Evolutionary conservation across 1,140 invertebrate genomes (phyloP).

Genomic region (Drosophila orosa): DNA sequence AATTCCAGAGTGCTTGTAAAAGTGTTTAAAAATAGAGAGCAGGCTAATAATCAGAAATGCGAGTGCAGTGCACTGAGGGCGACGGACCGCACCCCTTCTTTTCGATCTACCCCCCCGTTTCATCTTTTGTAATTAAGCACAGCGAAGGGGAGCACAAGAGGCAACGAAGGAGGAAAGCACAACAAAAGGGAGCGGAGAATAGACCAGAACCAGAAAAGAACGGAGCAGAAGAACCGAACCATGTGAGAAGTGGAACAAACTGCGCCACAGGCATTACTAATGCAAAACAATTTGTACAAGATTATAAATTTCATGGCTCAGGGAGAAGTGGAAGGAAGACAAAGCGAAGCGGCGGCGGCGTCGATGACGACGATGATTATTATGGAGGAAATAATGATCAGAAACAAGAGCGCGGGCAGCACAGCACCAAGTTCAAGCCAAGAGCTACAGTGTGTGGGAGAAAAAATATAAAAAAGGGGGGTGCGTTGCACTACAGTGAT

Average conservation of each 20-base stretch:
- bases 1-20: conserved; percentile 73
- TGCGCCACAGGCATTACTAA: conserved; percentile 68
- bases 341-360: conserved; percentile 35
- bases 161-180: conserved; percentile 7
- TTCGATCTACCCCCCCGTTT: too few relatives aligned
- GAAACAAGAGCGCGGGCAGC: conserved; percentile 37
- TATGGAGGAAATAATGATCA: conserved; percentile 40
- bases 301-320: conserved; percentile 74
- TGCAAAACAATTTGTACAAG: conserved; percentile 72
- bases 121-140: conserved; percentile 52
- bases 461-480: conserved; percentile 7
- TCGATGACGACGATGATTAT: conserved; percentile 43
- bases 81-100: conserved; percentile 16
- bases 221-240: conserved; percentile 25
- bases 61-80: conserved; percentile 61
- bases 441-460: conserved; percentile 26
- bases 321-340: conserved; percentile 41
- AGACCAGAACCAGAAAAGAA: conserved; percentile 8
- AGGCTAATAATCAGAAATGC: conserved; percentile 62
- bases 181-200: conserved; percentile 15
- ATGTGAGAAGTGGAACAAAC: conserved; percentile 63
- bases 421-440: conserved; percentile 50
- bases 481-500: conserved; percentile 6
- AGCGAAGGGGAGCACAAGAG: conserved; percentile 17
- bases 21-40: conserved; percentile 71